These are phyloP conservation scores for Stenurella melanura DNA, from an alignment of 2,888 invertebrate genomes.

Conservation along the genomic window DNA sequence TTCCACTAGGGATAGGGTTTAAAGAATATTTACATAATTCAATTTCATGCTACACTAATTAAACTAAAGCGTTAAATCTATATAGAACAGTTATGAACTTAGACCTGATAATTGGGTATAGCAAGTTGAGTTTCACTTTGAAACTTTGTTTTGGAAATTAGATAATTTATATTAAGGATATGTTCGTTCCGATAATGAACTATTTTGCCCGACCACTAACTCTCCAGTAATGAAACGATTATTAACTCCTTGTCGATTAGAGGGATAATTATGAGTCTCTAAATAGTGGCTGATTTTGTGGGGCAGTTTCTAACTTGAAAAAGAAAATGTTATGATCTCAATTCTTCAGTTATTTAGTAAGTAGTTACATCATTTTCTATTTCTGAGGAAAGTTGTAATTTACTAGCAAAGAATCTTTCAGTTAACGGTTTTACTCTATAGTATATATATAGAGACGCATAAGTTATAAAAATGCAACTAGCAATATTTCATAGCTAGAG, in stretches of 20 bases:
- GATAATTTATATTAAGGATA: slow-evolving; percentile 4
- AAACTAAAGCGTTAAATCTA: not conserved
- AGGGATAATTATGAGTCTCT: no score
- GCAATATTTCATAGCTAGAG: no score
- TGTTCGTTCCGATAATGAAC: not conserved
- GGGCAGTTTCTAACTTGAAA: no score
- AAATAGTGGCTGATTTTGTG: no score
- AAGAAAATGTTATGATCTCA: no score
- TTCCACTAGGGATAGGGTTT: not conserved
- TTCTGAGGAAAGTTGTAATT: no score
- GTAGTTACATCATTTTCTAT: no score
- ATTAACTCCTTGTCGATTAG: not conserved
- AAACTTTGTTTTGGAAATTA: slow-evolving; percentile 2
- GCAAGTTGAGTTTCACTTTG: not conserved
- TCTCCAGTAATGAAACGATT: not conserved
- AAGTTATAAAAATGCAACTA: no score
- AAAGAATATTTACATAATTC: not conserved
- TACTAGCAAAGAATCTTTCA: no score
- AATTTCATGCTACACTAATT: not conserved
- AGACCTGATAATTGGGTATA: not conserved
- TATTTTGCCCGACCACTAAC: not conserved
- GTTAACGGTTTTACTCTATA: no score
- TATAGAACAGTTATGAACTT: not conserved
- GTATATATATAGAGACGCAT: no score
- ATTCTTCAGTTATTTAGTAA: no score